Percentiles rank a stretch among this genome's conserved stretches.
Conservation (phyloP, 2,797 vertebrate species). For the Furcifer pardalis region DNA sequence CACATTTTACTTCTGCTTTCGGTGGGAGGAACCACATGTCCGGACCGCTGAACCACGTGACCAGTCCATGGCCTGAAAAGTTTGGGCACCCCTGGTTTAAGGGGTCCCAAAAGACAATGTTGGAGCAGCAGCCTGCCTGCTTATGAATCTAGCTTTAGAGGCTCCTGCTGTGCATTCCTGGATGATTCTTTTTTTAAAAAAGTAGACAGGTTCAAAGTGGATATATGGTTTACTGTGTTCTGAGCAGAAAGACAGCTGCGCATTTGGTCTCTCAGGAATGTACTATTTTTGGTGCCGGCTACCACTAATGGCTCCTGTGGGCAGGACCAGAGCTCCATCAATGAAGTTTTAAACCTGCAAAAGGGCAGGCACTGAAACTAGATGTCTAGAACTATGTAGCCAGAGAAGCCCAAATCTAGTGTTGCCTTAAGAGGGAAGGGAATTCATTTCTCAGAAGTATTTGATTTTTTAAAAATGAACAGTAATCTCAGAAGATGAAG, state of each 20-base stretch:
- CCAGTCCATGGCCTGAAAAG: no score
- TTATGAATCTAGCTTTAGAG: not conserved
- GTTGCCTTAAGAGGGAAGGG: not conserved
- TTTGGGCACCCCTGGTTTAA: no score
- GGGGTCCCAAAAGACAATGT: no score
- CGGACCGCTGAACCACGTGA: no score
- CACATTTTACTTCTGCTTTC: no score
- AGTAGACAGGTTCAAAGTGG: not conserved
- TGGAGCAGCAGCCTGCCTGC: no score
- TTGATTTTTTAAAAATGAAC: not conserved
- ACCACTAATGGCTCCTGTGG: slow-evolving; percentile 25
- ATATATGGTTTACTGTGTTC: not conserved
- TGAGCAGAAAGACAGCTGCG: not conserved
- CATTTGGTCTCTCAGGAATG: not conserved
- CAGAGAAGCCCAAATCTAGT: not conserved
- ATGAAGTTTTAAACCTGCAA: not conserved
- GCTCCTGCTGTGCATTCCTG: not conserved
- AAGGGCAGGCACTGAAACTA: not conserved
- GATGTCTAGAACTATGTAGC: not conserved
- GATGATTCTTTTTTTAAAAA: not conserved
- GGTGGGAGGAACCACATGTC: no score
- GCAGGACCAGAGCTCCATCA: slow-evolving; percentile 28
- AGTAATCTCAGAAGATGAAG: not conserved
- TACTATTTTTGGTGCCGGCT: not conserved
- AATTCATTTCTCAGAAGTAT: no score